Base-by-base conservation (phyloP, 2,888 invertebrate species). In the Lepas anatifera region DNA sequence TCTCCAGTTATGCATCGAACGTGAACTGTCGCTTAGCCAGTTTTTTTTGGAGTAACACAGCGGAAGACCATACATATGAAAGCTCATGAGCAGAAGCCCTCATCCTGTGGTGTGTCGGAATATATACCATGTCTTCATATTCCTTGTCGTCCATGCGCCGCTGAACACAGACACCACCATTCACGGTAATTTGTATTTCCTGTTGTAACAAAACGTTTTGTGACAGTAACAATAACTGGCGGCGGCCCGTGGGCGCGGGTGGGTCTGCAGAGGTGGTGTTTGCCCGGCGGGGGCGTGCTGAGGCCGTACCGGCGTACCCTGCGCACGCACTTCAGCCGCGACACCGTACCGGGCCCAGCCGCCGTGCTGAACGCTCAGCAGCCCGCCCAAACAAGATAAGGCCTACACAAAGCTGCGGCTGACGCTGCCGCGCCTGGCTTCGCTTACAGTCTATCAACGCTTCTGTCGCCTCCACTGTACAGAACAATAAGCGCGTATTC, bases 121-220 rank as follows among this genome's bases (percentile, higher is more conserved):
- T n/a, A n/a, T n/a, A n/a, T n/a, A n/a, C n/a, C 6, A 43, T 43
- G 43, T 18, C 13, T 43, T 43, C 18, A 3, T 43, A 43, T 43
- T 43, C 10, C 3, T 13, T 13, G 7, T 18, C 16, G 16, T 43
- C 43, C 18, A 18, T 43, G 16, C 43, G 16, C 13, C 43, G 43
- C 16, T 43, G 43, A 18, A 13, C 43, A 43, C 13, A 43, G 10
- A 13, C 43, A 3, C 43, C 48, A 18, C 18, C 41, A 16, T 41
- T 58, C 58, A 58, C 58, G 32, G 58, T 58, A 32, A 58, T 8
- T 32, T 58, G 6, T 58, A 58, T 58, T 48, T 58, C 58, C 58
- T 58, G 58, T 58, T 58, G 32, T 58, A 58, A 58, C 58, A 58
- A 58, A 58, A 58, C 58, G 58, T 58, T 10, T 58, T 7, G n/a